phyloP scores from a whole-genome alignment of 2,888 invertebrate species.

The Gymnosoma rotundatum region DNA sequence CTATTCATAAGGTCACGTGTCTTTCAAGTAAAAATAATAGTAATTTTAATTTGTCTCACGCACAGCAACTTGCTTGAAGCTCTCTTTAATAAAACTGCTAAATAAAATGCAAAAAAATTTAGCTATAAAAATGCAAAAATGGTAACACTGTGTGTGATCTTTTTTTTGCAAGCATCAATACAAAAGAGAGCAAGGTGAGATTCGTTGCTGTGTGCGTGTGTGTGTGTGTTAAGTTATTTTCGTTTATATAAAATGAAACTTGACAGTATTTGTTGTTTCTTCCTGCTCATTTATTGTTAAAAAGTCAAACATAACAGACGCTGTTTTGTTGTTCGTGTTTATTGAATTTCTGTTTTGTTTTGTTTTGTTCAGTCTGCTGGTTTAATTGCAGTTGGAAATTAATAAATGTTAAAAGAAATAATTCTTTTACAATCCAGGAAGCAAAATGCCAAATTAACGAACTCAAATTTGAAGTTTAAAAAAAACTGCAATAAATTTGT shows the following conservation, averaged over 20 bases:
- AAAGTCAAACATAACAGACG: conserved; percentile 66
- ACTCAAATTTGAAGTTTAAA: background rate
- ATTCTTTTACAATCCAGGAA: background rate
- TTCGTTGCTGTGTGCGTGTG: background rate
- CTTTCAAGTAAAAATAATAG: no score
- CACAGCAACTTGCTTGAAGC: no score
- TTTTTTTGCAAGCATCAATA: conserved; percentile 34
- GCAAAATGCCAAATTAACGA: background rate
- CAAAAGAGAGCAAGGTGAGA: conserved; percentile 31
- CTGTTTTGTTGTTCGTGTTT: conserved; percentile 46
- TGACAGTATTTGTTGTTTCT: conserved; percentile 44
- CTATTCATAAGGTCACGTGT: no score
- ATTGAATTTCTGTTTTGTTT: conserved; percentile 18
- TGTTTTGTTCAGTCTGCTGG: conserved; percentile 1
- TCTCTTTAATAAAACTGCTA: no score
- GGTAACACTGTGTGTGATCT: conserved; percentile 34
- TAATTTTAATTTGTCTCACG: no score
- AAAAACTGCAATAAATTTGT: background rate
- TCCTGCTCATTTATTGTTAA: conserved; percentile 66
- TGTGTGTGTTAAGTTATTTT: background rate
- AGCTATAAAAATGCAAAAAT: no score
- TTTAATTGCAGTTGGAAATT: background rate
- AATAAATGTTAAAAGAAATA: conserved; percentile 1
- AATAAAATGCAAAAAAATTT: no score
- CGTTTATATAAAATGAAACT: conserved; percentile 34